Conservation (phyloP, 2,797 vertebrate species). For the Picus viridis region DNA sequence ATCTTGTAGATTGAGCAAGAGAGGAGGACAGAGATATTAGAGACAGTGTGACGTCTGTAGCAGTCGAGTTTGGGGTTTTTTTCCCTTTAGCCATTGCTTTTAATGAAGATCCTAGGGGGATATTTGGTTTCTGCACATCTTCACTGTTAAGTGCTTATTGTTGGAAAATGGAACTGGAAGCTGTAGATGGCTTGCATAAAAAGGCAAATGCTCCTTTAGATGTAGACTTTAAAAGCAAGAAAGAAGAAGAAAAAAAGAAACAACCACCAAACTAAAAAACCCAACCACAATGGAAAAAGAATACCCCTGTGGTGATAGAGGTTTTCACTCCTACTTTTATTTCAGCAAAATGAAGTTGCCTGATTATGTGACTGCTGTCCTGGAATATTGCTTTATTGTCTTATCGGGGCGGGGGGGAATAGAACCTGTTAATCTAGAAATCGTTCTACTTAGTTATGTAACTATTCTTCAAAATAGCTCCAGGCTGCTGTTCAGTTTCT, state of each 20-base stretch:
- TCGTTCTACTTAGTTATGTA: constrained; percentile 45
- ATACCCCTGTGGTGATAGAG: background rate
- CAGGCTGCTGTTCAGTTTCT: background rate
- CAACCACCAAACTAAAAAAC: background rate
- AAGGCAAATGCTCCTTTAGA: constrained; percentile 21
- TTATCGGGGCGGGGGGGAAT: background rate
- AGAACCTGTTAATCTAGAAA: constrained; percentile 53
- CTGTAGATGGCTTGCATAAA: constrained; percentile 5
- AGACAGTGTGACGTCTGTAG: background rate
- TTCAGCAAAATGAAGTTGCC: background rate
- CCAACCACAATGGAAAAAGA: background rate
- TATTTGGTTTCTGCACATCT: constrained; percentile 38
- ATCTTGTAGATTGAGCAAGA: background rate
- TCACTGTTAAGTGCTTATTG: constrained; percentile 14
- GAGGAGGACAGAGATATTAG: background rate
- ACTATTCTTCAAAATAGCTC: constrained; percentile 51
- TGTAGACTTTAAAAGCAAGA: background rate
- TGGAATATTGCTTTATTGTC: constrained; percentile 44
- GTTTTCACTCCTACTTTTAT: constrained; percentile 15
- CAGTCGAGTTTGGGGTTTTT: background rate
- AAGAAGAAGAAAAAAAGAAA: background rate
- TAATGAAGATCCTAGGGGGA: constrained; percentile 25
- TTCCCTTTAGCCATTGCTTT: background rate
- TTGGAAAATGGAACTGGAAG: constrained; percentile 18
- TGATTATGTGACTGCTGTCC: background rate